phyloP scores from a whole-genome alignment of 2,113 vertebrate genomes.

The Chlamydotis undulata region DNA sequence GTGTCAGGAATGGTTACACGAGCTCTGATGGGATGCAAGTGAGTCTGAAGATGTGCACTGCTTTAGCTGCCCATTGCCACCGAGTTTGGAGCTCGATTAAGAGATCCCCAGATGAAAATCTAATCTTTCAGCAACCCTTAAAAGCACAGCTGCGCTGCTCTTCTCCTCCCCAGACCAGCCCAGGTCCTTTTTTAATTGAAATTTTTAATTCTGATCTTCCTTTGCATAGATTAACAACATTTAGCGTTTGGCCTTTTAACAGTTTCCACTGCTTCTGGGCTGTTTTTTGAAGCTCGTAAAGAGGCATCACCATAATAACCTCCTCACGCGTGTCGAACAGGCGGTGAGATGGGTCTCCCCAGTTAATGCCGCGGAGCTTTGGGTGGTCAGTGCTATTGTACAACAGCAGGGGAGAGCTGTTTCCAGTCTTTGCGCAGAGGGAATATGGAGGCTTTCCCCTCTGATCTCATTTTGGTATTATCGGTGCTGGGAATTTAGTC shows the following conservation, averaged over 20 bases:
- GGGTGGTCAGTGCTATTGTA: constrained; percentile 54
- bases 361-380: background rate
- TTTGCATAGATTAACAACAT: background rate
- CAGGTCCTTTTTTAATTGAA: background rate
- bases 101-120: background rate
- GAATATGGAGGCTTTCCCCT: constrained; percentile 29
- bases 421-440: background rate
- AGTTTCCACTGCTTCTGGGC: background rate
- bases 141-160: background rate
- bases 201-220: background rate
- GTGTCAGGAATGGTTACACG: constrained; percentile 63
- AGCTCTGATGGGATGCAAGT: constrained; percentile 21
- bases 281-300: background rate
- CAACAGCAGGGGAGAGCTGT: constrained; percentile 60
- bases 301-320: background rate
- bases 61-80: background rate
- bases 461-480: constrained; percentile 51
- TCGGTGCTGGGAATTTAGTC: constrained; percentile 28
- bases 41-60: constrained; percentile 8
- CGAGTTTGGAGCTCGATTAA: background rate
- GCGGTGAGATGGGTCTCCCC: background rate
- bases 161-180: background rate
- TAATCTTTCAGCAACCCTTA: background rate
- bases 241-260: background rate
- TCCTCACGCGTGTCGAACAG: background rate